Evolutionary conservation across 2,888 invertebrate genomes (phyloP).

Genomic region (Elmis aenea): DNA sequence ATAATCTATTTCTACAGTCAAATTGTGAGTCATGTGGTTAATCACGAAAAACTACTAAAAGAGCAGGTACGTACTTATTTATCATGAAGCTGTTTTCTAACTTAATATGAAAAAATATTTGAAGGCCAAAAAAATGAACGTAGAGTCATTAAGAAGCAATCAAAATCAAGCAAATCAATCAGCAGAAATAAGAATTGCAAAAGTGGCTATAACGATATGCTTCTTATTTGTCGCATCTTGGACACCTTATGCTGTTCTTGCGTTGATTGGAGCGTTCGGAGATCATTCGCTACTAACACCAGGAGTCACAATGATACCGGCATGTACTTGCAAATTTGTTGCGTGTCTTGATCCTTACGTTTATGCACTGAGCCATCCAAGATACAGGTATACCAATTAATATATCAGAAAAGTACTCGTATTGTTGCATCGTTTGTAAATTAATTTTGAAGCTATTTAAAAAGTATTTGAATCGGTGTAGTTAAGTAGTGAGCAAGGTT

Average conservation of each 20-base stretch:
- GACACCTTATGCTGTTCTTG: constrained; percentile 84
- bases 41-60: constrained; percentile 76
- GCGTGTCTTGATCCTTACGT: constrained; percentile 91
- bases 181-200: constrained; percentile 80
- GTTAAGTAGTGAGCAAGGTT: no score
- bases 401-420: no score
- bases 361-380: constrained; percentile 87
- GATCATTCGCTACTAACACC: constrained; percentile 68
- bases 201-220: constrained; percentile 82
- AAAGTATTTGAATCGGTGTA: not conserved
- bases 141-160: constrained; percentile 73
- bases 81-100: not conserved
- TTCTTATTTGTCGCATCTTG: constrained; percentile 82
- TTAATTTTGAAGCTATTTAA: no score
- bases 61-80: constrained; percentile 39
- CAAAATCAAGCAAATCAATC: constrained; percentile 63
- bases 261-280: constrained; percentile 79
- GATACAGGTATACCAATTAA: constrained; percentile 58
- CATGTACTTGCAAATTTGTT: constrained; percentile 79
- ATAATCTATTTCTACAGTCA: constrained; percentile 82
- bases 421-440: no score
- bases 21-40: constrained; percentile 81
- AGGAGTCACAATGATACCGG: constrained; percentile 80
- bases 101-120: not conserved
- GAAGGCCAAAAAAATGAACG: constrained; percentile 90